Evolutionary conservation across 2,113 vertebrate genomes (phyloP).

Genomic region (Steatornis caripensis): DNA sequence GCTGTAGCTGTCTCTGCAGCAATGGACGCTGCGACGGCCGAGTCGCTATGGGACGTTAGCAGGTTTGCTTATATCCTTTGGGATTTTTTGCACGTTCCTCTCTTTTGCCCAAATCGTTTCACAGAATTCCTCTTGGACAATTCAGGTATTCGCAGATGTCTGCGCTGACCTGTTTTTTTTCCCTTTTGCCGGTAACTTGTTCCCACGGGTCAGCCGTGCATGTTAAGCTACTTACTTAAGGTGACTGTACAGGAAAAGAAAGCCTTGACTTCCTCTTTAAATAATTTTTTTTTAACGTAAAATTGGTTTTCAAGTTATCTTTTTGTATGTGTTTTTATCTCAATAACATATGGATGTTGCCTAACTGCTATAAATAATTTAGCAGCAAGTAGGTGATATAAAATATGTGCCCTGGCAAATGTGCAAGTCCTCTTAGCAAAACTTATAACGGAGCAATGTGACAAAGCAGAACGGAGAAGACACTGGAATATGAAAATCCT

Average conservation of each 20-base stretch:
- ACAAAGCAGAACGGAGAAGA: neutral
- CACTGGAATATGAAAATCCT: neutral
- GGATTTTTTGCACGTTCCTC: too few species aligned
- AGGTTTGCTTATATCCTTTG: neutral
- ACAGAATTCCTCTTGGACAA: neutral
- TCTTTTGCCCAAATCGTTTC: neutral
- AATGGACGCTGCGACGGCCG: accelerated
- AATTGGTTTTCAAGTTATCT: neutral
- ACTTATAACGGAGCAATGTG: neutral
- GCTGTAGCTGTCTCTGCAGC: neutral
- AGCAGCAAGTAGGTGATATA: neutral
- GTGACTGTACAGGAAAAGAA: accelerated
- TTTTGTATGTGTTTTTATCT: neutral
- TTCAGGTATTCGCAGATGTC: neutral
- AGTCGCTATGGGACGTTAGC: accelerated
- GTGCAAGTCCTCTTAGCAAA: neutral
- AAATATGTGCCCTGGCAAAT: neutral
- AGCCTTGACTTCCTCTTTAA: neutral
- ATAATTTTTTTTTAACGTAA: neutral
- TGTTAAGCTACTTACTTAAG: neutral
- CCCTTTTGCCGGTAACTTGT: neutral
- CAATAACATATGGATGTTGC: neutral
- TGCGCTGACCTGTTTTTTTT: neutral
- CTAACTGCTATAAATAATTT: neutral
- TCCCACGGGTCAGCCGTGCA: neutral